Percentiles rank a stretch among this genome's conserved stretches.
These are phyloP conservation scores for Lasioglossum albipes DNA, from an alignment of 1,140 invertebrate species.

Conservation along the genomic window DNA sequence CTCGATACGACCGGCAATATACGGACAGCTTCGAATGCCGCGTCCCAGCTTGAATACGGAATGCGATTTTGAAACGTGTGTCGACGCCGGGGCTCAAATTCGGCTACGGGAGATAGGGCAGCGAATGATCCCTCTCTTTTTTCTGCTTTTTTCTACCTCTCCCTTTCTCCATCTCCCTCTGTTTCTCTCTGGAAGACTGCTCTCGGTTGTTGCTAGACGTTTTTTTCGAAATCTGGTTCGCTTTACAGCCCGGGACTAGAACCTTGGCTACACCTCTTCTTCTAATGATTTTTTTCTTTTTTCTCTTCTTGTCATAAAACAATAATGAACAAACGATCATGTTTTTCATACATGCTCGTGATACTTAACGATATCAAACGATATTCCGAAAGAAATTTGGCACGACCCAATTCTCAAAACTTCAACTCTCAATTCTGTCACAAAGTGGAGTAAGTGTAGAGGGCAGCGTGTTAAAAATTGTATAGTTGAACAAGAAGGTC, in stretches of 20 bases:
- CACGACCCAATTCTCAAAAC: no score
- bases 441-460: no score
- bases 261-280: no score
- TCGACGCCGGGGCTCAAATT: conserved; percentile 55
- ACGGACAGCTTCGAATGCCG: conserved; percentile 35
- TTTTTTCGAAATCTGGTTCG: not conserved
- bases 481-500: no score
- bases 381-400: no score
- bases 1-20: conserved; percentile 51
- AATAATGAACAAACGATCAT: no score
- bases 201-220: not conserved
- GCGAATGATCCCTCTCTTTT: conserved; percentile 3
- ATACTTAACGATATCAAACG: no score
- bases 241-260: not conserved
- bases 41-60: conserved; percentile 56
- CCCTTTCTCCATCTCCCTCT: not conserved
- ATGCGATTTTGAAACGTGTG: conserved; percentile 60
- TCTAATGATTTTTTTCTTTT: no score
- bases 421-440: no score
- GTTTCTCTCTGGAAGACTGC: not conserved
- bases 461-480: no score
- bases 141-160: not conserved
- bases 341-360: no score
- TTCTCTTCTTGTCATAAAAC: no score
- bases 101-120: conserved; percentile 42